A percentile compares a stretch with the other conserved stretches of the same genome.
Conservation (phyloP, 2,888 invertebrate species). For the Macroteleia sp. region DNA sequence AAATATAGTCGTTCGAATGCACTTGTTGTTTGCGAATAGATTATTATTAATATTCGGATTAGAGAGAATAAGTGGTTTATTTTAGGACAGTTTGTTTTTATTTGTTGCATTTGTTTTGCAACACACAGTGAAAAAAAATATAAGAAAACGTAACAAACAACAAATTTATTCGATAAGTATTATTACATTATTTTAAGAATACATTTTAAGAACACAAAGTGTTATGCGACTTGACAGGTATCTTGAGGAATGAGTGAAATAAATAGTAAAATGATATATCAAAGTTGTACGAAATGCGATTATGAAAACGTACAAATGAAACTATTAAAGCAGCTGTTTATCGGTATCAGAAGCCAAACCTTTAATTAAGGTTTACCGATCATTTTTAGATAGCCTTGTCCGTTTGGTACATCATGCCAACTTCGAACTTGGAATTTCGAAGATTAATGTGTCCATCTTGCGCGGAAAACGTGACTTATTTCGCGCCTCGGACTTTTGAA, state of each 20-base stretch:
- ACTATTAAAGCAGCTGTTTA: slow-evolving; percentile 23
- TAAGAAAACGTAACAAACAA: too few species aligned
- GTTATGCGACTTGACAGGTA: too few species aligned
- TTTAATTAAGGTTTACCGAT: slow-evolving; percentile 37
- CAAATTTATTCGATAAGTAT: too few species aligned
- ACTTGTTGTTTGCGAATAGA: slow-evolving; percentile 10
- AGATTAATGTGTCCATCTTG: slow-evolving; percentile 40
- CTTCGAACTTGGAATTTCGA: slow-evolving; percentile 41
- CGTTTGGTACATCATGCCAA: slow-evolving; percentile 43
- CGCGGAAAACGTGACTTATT: slow-evolving; percentile 32
- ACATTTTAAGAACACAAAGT: too few species aligned
- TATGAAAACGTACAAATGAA: slow-evolving; percentile 1
- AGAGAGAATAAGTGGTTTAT: background rate
- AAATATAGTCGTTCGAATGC: slow-evolving; percentile 14
- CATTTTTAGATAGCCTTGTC: slow-evolving; percentile 57
- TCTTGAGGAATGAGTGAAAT: too few species aligned
- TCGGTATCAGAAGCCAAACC: slow-evolving; percentile 23
- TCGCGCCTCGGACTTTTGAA: slow-evolving; percentile 24
- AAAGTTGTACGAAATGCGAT: too few species aligned
- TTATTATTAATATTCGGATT: slow-evolving; percentile 41
- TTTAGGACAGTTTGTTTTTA: slow-evolving; percentile 12
- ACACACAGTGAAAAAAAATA: too few species aligned
- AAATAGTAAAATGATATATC: too few species aligned
- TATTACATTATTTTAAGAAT: too few species aligned
- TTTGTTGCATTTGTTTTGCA: slow-evolving; percentile 5